Conservation (phyloP, 2,797 vertebrate genomes). For the Hozukius guyotensis region DNA sequence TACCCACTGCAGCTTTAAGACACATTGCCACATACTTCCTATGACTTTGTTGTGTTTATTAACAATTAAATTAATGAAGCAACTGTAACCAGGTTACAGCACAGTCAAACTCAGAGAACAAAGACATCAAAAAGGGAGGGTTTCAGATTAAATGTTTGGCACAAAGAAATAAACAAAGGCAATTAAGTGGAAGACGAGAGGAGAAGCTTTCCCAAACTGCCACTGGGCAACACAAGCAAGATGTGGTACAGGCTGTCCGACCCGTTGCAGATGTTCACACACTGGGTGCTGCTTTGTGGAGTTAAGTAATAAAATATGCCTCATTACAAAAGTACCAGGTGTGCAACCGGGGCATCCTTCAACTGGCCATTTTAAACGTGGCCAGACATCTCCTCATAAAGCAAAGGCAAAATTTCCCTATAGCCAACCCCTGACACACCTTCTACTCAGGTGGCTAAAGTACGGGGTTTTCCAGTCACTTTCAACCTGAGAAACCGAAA, state of each 20-base stretch:
- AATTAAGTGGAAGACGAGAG: constrained; percentile 10
- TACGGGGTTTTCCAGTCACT: background rate
- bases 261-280: background rate
- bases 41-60: background rate
- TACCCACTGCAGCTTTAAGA: background rate
- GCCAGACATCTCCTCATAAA: background rate
- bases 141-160: background rate
- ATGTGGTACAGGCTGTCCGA: background rate
- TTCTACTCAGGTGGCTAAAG: background rate
- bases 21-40: background rate
- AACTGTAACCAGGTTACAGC: background rate
- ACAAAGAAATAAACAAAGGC: background rate
- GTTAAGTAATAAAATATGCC: background rate
- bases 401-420: background rate
- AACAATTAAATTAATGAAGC: background rate
- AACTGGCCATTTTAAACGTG: background rate
- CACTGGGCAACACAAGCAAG: background rate
- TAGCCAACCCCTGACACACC: background rate
- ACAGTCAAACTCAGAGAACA: background rate
- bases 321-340: background rate
- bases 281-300: background rate
- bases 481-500: background rate
- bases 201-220: constrained; percentile 1
- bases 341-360: background rate
- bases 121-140: background rate